Conservation (phyloP, 1,140 invertebrate species). For the Chrysopa pallens region DNA sequence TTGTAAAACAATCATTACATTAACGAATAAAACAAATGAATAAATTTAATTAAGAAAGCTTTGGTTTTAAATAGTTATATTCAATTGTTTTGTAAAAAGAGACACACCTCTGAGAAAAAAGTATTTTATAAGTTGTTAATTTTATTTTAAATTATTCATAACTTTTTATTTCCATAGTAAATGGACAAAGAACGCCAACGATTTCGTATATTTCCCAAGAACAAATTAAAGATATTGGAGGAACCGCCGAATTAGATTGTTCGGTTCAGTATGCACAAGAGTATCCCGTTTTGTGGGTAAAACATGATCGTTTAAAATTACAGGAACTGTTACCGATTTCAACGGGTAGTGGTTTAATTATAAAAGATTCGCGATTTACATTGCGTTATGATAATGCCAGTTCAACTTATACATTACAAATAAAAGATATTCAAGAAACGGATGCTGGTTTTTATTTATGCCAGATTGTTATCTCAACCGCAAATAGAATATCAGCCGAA, state of each 20-base stretch:
- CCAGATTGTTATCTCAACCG: slow-evolving; percentile 62
- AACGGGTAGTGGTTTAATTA: slow-evolving; percentile 58
- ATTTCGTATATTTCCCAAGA: slow-evolving; percentile 84
- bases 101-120: no score
- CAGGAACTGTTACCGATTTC: slow-evolving; percentile 54
- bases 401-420: slow-evolving; percentile 31
- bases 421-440: slow-evolving; percentile 90
- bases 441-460: slow-evolving; percentile 80
- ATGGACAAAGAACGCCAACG: slow-evolving; percentile 62
- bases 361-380: slow-evolving; percentile 72
- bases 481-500: slow-evolving; percentile 61
- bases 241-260: slow-evolving; percentile 70
- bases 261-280: slow-evolving; percentile 77
- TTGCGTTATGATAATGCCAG: slow-evolving; percentile 50
- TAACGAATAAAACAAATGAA: no score
- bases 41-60: no score
- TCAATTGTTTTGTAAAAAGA: no score
- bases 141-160: slow-evolving; percentile 1
- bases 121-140: background rate
- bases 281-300: slow-evolving; percentile 68
- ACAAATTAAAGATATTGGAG: slow-evolving; percentile 81
- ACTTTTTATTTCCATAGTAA: slow-evolving; percentile 25
- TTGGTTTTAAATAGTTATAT: no score
- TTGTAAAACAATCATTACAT: no score
- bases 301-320: slow-evolving; percentile 28